Base-by-base conservation (phyloP, 2,888 invertebrate species). In the Pristionchus japonicus region DNA sequence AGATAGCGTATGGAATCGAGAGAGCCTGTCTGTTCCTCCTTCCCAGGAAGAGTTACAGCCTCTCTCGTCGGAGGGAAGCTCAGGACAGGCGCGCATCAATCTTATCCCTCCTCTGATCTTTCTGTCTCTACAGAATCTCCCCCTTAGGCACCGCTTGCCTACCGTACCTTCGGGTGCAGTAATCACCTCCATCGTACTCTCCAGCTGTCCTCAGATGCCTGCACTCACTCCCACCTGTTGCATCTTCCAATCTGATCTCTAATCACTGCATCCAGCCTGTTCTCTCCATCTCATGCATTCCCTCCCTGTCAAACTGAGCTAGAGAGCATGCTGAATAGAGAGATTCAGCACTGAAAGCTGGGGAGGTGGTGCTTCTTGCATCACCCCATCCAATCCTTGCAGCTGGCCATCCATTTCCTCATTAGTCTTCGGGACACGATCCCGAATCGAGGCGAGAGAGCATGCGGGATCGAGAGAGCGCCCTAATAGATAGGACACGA, bases 321-420 rank as follows among this genome's bases (percentile, higher is more conserved):
- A n/a, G n/a, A n/a, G n/a, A n/a, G n/a, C n/a, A n/a, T n/a, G n/a
- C n/a, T n/a, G n/a, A n/a, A n/a, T n/a, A n/a, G n/a, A n/a, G n/a
- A n/a, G n/a, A n/a, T n/a, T n/a, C n/a, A n/a, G n/a, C n/a, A n/a
- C n/a, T n/a, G n/a, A n/a, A n/a, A n/a, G n/a, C n/a, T n/a, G n/a
- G n/a, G n/a, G n/a, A n/a, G n/a, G n/a, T n/a, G n/a, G 11, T 43
- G 7, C 77, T 43, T 52, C 49, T 83, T 83, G 82, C 82, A 83
- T 83, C 82, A 83, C 23, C 20, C 70, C 70, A 31, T 70, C n/a
- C 43, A 43, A 77, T 77, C 43, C 43, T 77, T 40, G 27, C 43
- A 40, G 43, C 43, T 43, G 43, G n/a, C 40, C 77, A 77, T 77
- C 77, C 82, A 52, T 83, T 83, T 83, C 82, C 52, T 83, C 82